A percentile compares a stretch with the other conserved stretches of the same genome.
Conservation (phyloP, 2,113 vertebrate genomes). For the Austrofundulus limnaeus region DNA sequence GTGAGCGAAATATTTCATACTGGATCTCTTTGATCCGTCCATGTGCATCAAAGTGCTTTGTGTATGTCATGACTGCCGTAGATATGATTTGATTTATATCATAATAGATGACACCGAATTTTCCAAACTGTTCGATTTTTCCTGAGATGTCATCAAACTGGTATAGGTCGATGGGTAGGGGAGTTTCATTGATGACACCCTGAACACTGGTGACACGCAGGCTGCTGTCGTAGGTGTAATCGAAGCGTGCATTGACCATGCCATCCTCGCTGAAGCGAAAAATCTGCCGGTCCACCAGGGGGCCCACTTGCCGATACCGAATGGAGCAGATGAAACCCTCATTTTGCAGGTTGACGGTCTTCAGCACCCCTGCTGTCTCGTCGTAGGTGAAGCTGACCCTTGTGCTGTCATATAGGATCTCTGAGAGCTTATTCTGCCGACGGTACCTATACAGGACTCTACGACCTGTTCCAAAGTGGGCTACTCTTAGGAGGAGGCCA, state of each 20-base stretch:
- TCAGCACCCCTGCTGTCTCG: slow-evolving; percentile 93
- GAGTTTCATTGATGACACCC: slow-evolving; percentile 97
- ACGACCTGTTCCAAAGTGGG: slow-evolving; percentile 92
- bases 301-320: slow-evolving; percentile 94
- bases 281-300: slow-evolving; percentile 95
- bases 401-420: slow-evolving; percentile 95
- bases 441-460: slow-evolving; percentile 93
- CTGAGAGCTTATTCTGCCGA: slow-evolving; percentile 91
- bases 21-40: slow-evolving; percentile 97
- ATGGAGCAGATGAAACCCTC: slow-evolving; percentile 98
- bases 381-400: slow-evolving; percentile 97
- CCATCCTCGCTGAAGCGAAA: slow-evolving; percentile 98
- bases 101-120: slow-evolving; percentile 98
- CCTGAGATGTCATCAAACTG: slow-evolving; percentile 99
- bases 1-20: slow-evolving; percentile 94
- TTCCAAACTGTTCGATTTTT: slow-evolving; percentile 98
- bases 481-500: slow-evolving; percentile 89
- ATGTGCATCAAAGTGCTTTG: slow-evolving; percentile 95
- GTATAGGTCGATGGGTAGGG: slow-evolving; percentile 95
- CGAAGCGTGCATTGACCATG: slow-evolving; percentile 97
- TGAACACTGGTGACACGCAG: slow-evolving; percentile 97
- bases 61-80: slow-evolving; percentile 97
- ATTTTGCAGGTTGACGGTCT: slow-evolving; percentile 96
- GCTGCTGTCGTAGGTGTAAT: slow-evolving; percentile 98
- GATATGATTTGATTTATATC: slow-evolving; percentile 99